Conservation (phyloP, 2,113 vertebrate species). For the Pogonocichla stellata region DNA sequence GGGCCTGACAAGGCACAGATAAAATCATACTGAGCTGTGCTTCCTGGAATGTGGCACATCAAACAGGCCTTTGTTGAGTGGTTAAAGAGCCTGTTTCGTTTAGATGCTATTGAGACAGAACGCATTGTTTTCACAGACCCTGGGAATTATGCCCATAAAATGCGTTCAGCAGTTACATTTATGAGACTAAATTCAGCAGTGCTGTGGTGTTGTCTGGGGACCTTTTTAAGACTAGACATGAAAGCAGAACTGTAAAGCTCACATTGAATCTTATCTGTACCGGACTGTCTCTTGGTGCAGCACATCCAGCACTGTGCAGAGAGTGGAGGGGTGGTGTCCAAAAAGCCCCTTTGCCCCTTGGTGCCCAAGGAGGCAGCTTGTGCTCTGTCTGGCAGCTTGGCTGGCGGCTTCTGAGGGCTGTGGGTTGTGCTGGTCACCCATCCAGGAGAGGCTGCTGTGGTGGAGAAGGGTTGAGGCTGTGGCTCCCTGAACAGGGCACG, state of each 20-base stretch:
- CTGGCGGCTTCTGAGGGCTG: no score
- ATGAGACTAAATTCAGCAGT: background rate
- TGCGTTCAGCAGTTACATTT: background rate
- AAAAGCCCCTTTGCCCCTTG: background rate
- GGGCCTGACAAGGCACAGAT: background rate
- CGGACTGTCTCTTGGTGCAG: accelerated
- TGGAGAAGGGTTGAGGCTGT: background rate
- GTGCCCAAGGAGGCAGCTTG: background rate
- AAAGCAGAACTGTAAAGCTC: background rate
- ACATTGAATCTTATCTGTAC: background rate
- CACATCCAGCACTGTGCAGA: accelerated
- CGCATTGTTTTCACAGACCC: constrained; percentile 42
- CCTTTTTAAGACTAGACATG: background rate
- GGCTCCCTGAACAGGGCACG: background rate
- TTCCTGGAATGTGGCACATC: constrained; percentile 53
- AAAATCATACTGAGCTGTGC: constrained; percentile 48
- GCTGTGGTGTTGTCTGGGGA: background rate
- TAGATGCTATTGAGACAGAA: constrained; percentile 37
- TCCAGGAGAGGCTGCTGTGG: background rate
- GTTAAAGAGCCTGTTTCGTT: background rate
- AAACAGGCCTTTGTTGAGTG: constrained; percentile 26
- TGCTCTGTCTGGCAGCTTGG: background rate
- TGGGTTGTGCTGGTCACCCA: background rate
- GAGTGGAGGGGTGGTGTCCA: background rate
- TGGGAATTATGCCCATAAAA: constrained; percentile 35